phyloP scores from a whole-genome alignment of 2,888 invertebrate genomes.

The Tubulanus polymorphus region DNA sequence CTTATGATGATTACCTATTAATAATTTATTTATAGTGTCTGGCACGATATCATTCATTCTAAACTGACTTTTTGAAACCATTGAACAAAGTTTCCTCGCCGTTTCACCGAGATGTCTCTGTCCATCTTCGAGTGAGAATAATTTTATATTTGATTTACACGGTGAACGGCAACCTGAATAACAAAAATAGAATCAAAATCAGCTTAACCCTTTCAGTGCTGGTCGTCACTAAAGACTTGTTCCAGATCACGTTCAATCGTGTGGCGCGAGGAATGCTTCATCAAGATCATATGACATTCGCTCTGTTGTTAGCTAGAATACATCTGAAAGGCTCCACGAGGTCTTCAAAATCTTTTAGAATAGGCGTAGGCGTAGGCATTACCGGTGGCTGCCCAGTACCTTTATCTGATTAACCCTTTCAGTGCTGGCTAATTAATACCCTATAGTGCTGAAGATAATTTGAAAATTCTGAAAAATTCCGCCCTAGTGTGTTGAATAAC shows the following conservation, averaged over 20 bases:
- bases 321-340: conserved; percentile 81
- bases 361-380: no score
- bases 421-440: no score
- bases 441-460: no score
- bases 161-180: neutral
- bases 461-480: no score
- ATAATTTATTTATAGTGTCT: neutral
- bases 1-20: neutral
- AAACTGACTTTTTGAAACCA: neutral
- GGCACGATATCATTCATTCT: neutral
- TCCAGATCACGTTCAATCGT: conserved; percentile 88
- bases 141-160: neutral
- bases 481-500: no score
- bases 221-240: conserved; percentile 90
- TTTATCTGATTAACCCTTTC: no score
- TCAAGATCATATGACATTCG: conserved; percentile 91
- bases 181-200: neutral
- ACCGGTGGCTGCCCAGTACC: no score
- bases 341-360: no score
- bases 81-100: neutral
- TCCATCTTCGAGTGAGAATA: neutral
- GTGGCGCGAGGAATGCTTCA: conserved; percentile 98
- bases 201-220: no score
- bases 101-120: neutral
- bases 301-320: conserved; percentile 91